Percentiles rank a stretch among this genome's conserved stretches.
Evolutionary conservation across 2,888 invertebrate species (phyloP).

Genomic region (Euclidia mi): DNA sequence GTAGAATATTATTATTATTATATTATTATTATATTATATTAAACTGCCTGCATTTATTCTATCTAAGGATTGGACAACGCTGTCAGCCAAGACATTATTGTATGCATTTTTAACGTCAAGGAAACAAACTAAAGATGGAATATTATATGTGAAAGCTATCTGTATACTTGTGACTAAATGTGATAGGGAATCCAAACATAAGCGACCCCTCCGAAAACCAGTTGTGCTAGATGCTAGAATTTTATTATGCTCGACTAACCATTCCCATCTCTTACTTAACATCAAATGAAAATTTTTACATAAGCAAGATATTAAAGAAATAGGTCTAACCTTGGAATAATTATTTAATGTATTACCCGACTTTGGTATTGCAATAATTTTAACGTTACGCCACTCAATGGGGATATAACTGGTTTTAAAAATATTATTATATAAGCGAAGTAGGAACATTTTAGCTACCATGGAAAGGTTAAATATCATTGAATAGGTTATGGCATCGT

Average conservation of each 20-base stretch:
- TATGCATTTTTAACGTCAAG: no score
- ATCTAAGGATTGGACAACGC: background rate
- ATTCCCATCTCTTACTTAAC: background rate
- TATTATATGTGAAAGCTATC: background rate
- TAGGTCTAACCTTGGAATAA: conserved; percentile 11
- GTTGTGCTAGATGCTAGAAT: background rate
- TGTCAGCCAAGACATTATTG: conserved; percentile 4
- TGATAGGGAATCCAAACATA: background rate
- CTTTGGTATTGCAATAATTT: conserved; percentile 9
- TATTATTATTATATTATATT: no score
- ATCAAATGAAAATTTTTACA: conserved; percentile 6
- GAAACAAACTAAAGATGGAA: background rate
- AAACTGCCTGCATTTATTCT: background rate
- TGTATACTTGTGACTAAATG: conserved; percentile 3
- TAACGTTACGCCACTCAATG: no score
- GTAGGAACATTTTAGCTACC: no score
- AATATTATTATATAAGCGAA: no score
- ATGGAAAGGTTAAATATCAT: no score
- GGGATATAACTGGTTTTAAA: no score
- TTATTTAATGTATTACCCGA: background rate
- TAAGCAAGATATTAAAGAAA: conserved; percentile 8
- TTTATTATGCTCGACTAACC: no score
- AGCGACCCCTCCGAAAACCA: conserved; percentile 9
- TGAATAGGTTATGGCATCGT: no score
- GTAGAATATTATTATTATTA: no score